Evolutionary conservation across 2,797 vertebrate species (phyloP), one percentile per base, ranked within the genome.

Genomic region (Gymnoscopelus microlampas): DNA sequence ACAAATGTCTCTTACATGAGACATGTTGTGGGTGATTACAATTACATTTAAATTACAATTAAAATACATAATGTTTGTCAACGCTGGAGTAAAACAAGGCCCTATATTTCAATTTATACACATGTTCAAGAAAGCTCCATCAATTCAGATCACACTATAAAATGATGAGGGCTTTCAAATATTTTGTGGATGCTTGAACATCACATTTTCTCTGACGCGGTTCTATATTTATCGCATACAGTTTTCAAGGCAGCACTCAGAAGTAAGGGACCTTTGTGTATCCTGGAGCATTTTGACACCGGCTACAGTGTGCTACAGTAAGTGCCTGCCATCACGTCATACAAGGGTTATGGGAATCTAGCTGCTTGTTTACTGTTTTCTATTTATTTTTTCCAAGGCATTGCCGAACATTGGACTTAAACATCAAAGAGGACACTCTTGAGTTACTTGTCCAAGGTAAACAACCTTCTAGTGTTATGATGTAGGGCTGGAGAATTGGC

Each of bases 221-320:
- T 66, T 53, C 12, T 66, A 23, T 67, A 15, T 32, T 12, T 1
- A 26, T 26, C 14, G 63, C 3, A 62, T 1, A 8, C 74, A 98
- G 97, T 83, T 4, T 97, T 98, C 80, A 95, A 93, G 82, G 47
- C 85, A 1, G 91, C 92, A 0, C 78, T 97, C 64, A 91, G 94
- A 39, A 90, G 88, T 70, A 93, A 85, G 59, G 97, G 96, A 0
- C 93, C 95, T 0, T 68, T 94, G 73, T 95, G 95, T 35, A 91
- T 98, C 71, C 67, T 98, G 79, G 92, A 98, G 47, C 96, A 99
- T 81, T 98, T 99, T 74, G 97, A 98, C 80, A 81, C 94, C 0
- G 23, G 94, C 13, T 99, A 96, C 91, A 98, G 96, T 63, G 92
- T 98, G 48, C 78, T 98, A 14, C 93, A 95, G 97, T 99, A 86